These are phyloP conservation scores for Catocala fraxini DNA, from an alignment of 2,888 invertebrate species.

Conservation along the genomic window DNA sequence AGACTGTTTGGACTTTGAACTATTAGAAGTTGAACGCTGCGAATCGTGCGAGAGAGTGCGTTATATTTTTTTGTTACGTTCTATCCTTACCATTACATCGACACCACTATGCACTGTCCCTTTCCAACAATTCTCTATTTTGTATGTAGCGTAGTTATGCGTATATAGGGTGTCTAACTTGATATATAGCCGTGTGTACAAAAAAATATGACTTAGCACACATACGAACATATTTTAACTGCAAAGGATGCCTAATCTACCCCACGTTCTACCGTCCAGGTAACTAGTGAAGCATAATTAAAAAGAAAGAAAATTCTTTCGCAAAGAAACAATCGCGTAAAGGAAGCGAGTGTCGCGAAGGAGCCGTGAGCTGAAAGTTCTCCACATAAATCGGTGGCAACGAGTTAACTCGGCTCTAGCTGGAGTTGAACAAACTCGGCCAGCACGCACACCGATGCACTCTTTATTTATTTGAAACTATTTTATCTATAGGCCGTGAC, in stretches of 20 bases:
- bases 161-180: too few relatives aligned
- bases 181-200: too few relatives aligned
- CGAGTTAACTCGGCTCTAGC: slow-evolving; percentile 76
- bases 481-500: slow-evolving; percentile 37
- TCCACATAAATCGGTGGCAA: slow-evolving; percentile 74
- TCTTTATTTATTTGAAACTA: slow-evolving; percentile 54
- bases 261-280: slow-evolving; percentile 29
- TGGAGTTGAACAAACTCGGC: slow-evolving; percentile 75
- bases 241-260: slow-evolving; percentile 15
- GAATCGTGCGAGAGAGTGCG: too few relatives aligned
- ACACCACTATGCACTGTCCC: too few relatives aligned
- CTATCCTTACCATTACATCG: too few relatives aligned
- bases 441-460: slow-evolving; percentile 64
- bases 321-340: slow-evolving; percentile 68
- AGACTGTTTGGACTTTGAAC: too few relatives aligned
- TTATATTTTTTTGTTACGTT: too few relatives aligned
- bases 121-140: too few relatives aligned
- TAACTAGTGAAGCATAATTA: slow-evolving; percentile 53
- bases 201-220: slow-evolving; percentile 12
- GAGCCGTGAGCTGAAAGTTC: slow-evolving; percentile 72
- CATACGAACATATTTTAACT: neutral
- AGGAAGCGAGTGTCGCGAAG: slow-evolving; percentile 74
- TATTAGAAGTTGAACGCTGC: too few relatives aligned
- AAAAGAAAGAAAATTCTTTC: slow-evolving; percentile 57
- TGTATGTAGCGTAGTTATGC: too few relatives aligned